Evolutionary conservation across 1,140 invertebrate species (phyloP), one percentile per base, ranked within the genome.

Genomic region (Rhagoletis zephyria): DNA sequence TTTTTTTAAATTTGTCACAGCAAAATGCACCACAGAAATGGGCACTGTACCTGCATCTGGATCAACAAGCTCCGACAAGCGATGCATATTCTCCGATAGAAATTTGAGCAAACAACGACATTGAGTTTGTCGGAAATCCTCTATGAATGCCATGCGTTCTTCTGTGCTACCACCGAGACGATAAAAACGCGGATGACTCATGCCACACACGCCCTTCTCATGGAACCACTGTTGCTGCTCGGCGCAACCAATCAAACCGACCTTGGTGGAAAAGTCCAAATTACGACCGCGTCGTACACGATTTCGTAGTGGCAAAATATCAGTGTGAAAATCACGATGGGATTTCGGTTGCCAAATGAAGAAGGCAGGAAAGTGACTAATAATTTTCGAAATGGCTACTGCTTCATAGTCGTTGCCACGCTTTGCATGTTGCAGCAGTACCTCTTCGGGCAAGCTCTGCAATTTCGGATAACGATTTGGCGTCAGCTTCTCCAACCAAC

Each of bases 41-140:
- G 94, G 90, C 42, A 92, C 85, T 2, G 86, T 70, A 4, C 91
- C 91, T 60, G 86, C 64, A 0, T 90, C 89, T 9, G 87, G 60
- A 56, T 91, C 89, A 2, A 89, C 81, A 48, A 92, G 4, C 6
- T 90, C 89, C 9, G 61, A 7, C 1, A 89, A 88, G 3, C 86
- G 64, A 9, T 90, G 89, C 2, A 67, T 19, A 48, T 88, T 56
- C 40, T 95, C 94, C 0, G 95, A 93, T n/a, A 97, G 90, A 95
- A 95, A 97, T 90, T 96, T 97, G 16, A 98, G 91, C 45, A 98
- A 93, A 89, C 95, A 96, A 74, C 97, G 94, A 89, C 97, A 98
- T 7, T 97, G 96, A 14, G 97, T 98, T 70, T 97, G 93, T 90
- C 96, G 95, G 88, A 94, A 95, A 90, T 95, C 95, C 63, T 93